Conservation (phyloP, 2,797 vertebrate genomes). For the Borostomias antarcticus region DNA sequence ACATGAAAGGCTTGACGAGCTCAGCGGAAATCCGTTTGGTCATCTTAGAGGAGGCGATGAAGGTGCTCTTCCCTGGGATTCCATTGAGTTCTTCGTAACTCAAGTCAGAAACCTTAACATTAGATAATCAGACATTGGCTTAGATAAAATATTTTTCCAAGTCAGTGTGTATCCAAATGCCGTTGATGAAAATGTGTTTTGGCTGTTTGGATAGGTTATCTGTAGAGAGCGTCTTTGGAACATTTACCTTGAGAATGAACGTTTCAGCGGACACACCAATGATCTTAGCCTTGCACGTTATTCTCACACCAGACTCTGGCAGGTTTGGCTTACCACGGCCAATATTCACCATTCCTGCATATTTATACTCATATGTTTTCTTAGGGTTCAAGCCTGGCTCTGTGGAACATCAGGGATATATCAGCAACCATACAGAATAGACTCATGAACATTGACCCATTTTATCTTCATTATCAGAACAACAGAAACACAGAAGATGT, state of each 20-base stretch:
- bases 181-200: too few relatives aligned
- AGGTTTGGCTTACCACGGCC: constrained; percentile 73
- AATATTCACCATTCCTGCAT: constrained; percentile 70
- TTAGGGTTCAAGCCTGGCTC: constrained; percentile 66
- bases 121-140: background rate
- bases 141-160: background rate
- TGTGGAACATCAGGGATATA: constrained; percentile 44
- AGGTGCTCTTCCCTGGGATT: constrained; percentile 64
- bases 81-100: constrained; percentile 79
- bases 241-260: constrained; percentile 78
- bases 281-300: constrained; percentile 79
- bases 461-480: background rate
- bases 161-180: background rate
- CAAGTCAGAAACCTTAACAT: constrained; percentile 73
- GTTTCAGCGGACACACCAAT: constrained; percentile 66
- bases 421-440: background rate
- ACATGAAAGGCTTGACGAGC: constrained; percentile 80
- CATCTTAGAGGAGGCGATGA: constrained; percentile 66
- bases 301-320: constrained; percentile 74
- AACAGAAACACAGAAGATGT: background rate
- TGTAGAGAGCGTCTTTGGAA: background rate
- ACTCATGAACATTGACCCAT: background rate
- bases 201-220: background rate
- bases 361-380: constrained; percentile 78
- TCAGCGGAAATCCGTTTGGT: constrained; percentile 70